Evolutionary conservation across 2,888 invertebrate genomes (phyloP).

Genomic region (Synergus itoensis): DNA sequence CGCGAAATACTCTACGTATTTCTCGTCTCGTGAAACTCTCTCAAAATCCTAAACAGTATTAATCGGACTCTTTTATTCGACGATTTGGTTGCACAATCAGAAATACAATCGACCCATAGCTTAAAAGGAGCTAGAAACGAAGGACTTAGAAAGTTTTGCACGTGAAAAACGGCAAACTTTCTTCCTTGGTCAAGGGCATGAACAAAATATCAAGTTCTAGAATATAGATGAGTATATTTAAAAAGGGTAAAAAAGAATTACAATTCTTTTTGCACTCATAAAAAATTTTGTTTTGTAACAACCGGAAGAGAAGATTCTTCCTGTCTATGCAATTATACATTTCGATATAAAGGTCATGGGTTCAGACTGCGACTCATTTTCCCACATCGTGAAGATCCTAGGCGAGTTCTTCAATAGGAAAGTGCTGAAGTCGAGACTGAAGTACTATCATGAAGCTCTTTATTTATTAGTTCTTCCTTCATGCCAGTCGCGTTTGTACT

Average conservation of each 20-base stretch:
- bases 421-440: constrained; percentile 45
- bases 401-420: constrained; percentile 55
- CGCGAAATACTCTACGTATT: too few relatives aligned
- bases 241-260: not conserved
- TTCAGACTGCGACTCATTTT: constrained; percentile 43
- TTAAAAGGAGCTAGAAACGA: constrained; percentile 16
- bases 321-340: not conserved
- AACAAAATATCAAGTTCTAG: not conserved
- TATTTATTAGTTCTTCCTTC: constrained; percentile 49
- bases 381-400: constrained; percentile 46
- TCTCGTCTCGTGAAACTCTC: not conserved
- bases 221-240: not conserved
- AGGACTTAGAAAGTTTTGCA: constrained; percentile 32
- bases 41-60: not conserved
- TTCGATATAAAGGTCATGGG: constrained; percentile 22
- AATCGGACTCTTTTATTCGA: not conserved
- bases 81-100: not conserved
- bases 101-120: not conserved
- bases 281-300: not conserved
- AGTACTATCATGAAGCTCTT: constrained; percentile 45
- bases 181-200: not conserved
- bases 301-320: not conserved
- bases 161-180: not conserved
- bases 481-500: constrained; percentile 39
- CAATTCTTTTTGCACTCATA: not conserved